These are phyloP conservation scores for Branchinecta lynchi DNA, from an alignment of 1,140 invertebrate genomes.

Conservation along the genomic window DNA sequence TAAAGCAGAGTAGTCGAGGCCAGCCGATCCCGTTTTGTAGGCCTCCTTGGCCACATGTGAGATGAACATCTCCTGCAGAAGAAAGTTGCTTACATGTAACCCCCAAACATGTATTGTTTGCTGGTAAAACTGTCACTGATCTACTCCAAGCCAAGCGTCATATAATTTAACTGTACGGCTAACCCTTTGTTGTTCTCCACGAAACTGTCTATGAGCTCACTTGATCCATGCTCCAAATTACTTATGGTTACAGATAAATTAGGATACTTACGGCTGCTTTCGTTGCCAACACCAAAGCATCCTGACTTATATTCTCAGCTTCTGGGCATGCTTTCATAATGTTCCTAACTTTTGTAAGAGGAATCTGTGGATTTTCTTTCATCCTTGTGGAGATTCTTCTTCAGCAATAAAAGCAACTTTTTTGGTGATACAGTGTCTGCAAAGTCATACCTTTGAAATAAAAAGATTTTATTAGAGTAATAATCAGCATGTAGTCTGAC, in stretches of 20 bases:
- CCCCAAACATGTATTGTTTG: too few relatives aligned
- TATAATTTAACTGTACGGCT: too few relatives aligned
- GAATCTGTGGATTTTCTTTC: not conserved
- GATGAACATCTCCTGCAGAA: not conserved
- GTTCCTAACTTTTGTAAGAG: not conserved
- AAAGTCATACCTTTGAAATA: too few relatives aligned
- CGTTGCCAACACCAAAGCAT: not conserved
- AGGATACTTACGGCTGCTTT: not conserved
- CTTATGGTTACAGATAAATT: not conserved
- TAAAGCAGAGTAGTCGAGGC: not conserved
- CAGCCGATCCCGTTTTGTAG: not conserved
- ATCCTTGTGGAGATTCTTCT: not conserved
- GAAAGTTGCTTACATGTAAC: not conserved
- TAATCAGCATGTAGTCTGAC: too few relatives aligned
- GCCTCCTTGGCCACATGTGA: not conserved
- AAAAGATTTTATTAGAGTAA: too few relatives aligned
- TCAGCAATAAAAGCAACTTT: too few relatives aligned
- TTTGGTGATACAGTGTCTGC: too few relatives aligned
- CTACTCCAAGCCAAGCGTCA: too few relatives aligned
- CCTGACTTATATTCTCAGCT: not conserved
- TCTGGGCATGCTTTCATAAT: slow-evolving; percentile 6
- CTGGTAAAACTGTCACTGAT: too few relatives aligned
- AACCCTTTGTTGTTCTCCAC: too few relatives aligned
- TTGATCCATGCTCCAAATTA: too few relatives aligned
- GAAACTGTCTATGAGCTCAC: too few relatives aligned